Evolutionary conservation across 2,888 invertebrate species (phyloP), one percentile per base, ranked within the genome.

Genomic region (Julus scanicus): DNA sequence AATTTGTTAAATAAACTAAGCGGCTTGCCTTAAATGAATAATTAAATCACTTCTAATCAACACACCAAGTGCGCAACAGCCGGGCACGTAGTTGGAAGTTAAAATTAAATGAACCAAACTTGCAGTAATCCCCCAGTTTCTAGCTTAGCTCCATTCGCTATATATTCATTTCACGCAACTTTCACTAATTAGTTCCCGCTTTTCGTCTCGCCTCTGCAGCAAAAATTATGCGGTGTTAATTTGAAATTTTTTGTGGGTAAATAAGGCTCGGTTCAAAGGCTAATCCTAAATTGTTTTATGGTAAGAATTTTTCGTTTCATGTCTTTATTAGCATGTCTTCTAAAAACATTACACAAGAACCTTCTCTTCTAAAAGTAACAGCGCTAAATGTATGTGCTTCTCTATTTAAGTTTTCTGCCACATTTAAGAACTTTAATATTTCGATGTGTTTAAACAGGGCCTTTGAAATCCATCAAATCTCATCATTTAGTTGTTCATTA

Each of bases 31-130:
- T 37, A 29, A 80, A 80, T 80, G 80, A 29, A 13, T 2, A 80
- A 37, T 80, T 80, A 20, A 80, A 80, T 80, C 37, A 20, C 37
- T 80, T 80, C 37, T 80, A 80, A 80, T 80, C 80, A 80, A 80
- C 80, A 80, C 80, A 13, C 80, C 29, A 3, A 37, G 37, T 80
- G 13, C 37, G 37, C 80, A 80, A 80, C 37, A 37, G 37, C 80
- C 37, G 37, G 13, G 80, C 37, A 80, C 20, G 37, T 80, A 37
- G 80, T 80, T 80, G 80, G 80, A 37, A 80, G 80, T 80, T 80
- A 29, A 8, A 80, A 37, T 11, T 37, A 80, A 80, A 80, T 80
- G 80, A 80, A 80, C 80, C 80, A 80, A 80, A 80, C 37, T 80
- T 80, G 71, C 71, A 71, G 71, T 71, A 71, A 71, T 71, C 71